Evolutionary conservation across 2,797 vertebrate genomes (phyloP), one percentile per base, ranked within the genome.

Genomic region (Notolepis coatsorum): DNA sequence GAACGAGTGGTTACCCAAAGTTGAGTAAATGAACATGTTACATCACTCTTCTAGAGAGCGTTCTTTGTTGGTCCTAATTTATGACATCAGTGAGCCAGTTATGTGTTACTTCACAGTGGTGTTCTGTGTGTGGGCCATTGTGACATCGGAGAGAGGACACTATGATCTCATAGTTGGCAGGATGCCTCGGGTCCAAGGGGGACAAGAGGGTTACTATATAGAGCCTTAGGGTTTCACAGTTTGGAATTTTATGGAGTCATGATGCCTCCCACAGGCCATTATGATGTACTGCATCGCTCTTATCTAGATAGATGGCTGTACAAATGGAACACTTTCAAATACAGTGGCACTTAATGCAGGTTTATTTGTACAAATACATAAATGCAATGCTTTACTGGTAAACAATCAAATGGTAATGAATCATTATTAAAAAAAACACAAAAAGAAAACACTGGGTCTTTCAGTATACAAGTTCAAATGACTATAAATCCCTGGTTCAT

Each of bases 141-240:
- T 39, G 61, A 75, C 59, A 54, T 62, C 27, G 5, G 42, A 48
- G 45, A 47, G 62, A 27, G 55, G 52, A 28, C 60, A 41, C 41
- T 15, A 50, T 69, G 63, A 81, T 57, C 66, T 77, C 73, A 79
- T 42, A 18, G 53, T 58, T 76, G 68, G 67, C 75, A 67, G 47
- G 57, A 67, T 49, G 70, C 59, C 68, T 28, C 6, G 7, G 39
- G 39, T 41, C 61, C 25, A 28, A 48, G 51, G 46, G 6, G 56
- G 58, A 53, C 52, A 35, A n/a, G 13, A 6, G 43, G 7, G 27
- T 10, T 39, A 64, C 47, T n/a, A 3, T 3, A 41, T 48, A 57
- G 37, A 18, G 37, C 30, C 17, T 20, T 24, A 6, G 25, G 18
- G n/a, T n/a, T n/a, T n/a, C n/a, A 18, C 4, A 35, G 15, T 7